Percentiles rank a stretch among this genome's conserved stretches.
Evolutionary conservation across 2,888 invertebrate species (phyloP).

Genomic region (Strigamia maritima): DNA sequence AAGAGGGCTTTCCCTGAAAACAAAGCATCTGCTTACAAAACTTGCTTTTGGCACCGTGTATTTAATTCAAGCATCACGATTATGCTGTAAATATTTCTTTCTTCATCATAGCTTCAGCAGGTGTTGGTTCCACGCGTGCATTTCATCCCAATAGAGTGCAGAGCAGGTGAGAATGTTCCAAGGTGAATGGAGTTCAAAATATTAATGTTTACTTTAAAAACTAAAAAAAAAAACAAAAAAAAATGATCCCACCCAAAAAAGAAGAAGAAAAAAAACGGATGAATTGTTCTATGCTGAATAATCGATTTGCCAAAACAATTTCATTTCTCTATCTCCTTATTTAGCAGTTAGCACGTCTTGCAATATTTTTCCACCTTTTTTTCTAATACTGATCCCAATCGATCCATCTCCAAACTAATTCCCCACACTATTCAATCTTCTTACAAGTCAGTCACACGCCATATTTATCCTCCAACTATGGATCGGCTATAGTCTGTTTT

Average conservation of each 20-base stretch:
- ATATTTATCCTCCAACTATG: conserved; percentile 20
- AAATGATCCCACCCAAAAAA: not conserved
- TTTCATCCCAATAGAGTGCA: conserved; percentile 15
- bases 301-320: not conserved
- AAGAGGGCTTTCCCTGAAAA: not conserved
- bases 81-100: not conserved
- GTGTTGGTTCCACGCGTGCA: conserved; percentile 6
- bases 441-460: conserved; percentile 24
- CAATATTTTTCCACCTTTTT: not conserved
- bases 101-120: not conserved
- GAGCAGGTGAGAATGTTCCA: conserved; percentile 24
- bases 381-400: not conserved
- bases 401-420: conserved; percentile 2
- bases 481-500: conserved; percentile 28
- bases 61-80: conserved; percentile 21
- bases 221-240: not conserved
- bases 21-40: conserved; percentile 14
- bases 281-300: too few relatives aligned
- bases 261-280: not conserved
- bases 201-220: not conserved
- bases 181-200: not conserved
- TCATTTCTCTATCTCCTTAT: not conserved
- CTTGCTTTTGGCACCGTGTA: conserved; percentile 23
- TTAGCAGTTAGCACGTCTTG: not conserved
- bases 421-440: conserved; percentile 10